These are phyloP conservation scores for Tetrax tetrax DNA, from an alignment of 2,113 vertebrate genomes.

Conservation along the genomic window DNA sequence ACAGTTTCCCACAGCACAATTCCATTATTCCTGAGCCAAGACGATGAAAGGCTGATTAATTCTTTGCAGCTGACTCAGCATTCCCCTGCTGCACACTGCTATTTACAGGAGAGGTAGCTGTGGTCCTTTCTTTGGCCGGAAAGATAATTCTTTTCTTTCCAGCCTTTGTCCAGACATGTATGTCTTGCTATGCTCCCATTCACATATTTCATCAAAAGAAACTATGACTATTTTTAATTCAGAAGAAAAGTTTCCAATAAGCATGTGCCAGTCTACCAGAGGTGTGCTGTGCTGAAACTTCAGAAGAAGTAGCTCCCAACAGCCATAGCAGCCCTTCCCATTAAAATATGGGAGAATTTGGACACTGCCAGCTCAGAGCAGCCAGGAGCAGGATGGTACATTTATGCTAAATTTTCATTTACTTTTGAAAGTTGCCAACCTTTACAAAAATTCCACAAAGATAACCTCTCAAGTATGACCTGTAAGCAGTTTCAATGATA, in stretches of 20 bases:
- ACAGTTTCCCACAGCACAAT: background rate
- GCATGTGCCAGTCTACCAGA: background rate
- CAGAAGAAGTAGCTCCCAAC: background rate
- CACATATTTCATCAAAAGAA: background rate
- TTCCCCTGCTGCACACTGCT: background rate
- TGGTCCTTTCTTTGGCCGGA: background rate
- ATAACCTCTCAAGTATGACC: background rate
- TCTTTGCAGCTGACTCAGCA: constrained; percentile 12
- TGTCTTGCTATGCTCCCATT: background rate
- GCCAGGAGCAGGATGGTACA: background rate
- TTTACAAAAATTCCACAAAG: background rate
- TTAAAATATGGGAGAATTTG: background rate
- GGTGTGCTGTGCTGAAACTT: background rate
- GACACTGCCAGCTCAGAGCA: background rate
- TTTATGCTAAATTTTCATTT: background rate
- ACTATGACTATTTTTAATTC: background rate
- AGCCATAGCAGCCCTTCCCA: background rate
- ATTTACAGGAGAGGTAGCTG: background rate
- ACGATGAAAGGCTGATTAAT: constrained; percentile 6
- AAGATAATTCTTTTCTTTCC: background rate
- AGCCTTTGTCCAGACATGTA: background rate
- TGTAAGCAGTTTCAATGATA: background rate
- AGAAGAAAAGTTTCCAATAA: background rate
- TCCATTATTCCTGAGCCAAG: background rate
- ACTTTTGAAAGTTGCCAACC: background rate